These are phyloP conservation scores for Agrypnus murinus DNA, from an alignment of 2,888 invertebrate genomes.

Conservation along the genomic window DNA sequence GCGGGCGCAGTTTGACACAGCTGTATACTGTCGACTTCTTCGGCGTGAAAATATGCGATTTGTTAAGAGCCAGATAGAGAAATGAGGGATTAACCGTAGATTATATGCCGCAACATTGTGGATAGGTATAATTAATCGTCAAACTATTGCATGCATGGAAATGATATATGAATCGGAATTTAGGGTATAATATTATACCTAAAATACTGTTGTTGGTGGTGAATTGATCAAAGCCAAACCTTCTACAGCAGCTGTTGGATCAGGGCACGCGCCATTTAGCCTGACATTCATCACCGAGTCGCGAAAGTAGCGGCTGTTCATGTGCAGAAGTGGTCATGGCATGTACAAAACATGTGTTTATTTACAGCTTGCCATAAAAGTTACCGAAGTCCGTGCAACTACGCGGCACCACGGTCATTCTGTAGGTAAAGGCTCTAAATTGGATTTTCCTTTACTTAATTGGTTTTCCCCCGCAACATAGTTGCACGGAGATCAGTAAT, in stretches of 20 bases:
- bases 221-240: constrained; percentile 62
- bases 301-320: constrained; percentile 61
- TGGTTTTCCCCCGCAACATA: constrained; percentile 37
- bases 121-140: constrained; percentile 34
- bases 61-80: constrained; percentile 11
- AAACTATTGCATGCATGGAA: constrained; percentile 36
- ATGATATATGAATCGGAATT: constrained; percentile 51
- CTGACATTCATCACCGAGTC: constrained; percentile 62
- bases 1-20: constrained; percentile 40
- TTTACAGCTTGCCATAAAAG: constrained; percentile 63
- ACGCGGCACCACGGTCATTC: constrained; percentile 34
- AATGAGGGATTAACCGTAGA: constrained; percentile 5
- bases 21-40: constrained; percentile 36
- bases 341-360: constrained; percentile 63
- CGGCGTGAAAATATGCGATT: constrained; percentile 36
- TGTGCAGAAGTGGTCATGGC: constrained; percentile 63
- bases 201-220: constrained; percentile 49
- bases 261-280: constrained; percentile 62
- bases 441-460: constrained; percentile 41
- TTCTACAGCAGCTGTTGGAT: constrained; percentile 62
- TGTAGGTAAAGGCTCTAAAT: constrained; percentile 43
- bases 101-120: constrained; percentile 9
- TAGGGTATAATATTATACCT: constrained; percentile 49
- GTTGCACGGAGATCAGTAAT: constrained; percentile 38
- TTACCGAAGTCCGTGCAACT: constrained; percentile 52